Evolutionary conservation across 1,140 invertebrate genomes (phyloP).

Genomic region (Portunus trituberculatus): DNA sequence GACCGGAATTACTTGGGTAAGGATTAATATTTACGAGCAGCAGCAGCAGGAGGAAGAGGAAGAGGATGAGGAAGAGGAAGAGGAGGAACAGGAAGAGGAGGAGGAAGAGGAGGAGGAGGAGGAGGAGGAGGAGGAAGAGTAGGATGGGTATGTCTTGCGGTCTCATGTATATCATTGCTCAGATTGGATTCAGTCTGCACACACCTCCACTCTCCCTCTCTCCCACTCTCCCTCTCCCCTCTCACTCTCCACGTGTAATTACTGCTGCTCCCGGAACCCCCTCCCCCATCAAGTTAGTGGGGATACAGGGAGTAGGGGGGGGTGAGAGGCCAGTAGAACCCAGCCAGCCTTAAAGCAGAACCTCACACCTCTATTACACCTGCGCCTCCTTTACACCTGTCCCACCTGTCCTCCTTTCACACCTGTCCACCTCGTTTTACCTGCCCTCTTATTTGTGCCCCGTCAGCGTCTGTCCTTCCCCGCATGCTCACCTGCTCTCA

Average conservation of each 20-base stretch:
- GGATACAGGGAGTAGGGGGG: too few relatives aligned
- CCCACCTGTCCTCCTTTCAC: background rate
- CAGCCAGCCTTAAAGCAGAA: background rate
- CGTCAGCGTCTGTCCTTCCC: background rate
- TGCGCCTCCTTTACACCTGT: background rate
- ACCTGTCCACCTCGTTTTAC: background rate
- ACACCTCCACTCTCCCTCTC: background rate
- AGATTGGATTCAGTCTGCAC: background rate
- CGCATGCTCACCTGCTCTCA: background rate
- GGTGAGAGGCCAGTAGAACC: background rate
- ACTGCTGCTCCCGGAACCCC: background rate
- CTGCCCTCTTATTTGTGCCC: background rate
- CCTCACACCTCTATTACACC: background rate
- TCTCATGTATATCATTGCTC: background rate
- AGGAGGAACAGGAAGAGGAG: background rate
- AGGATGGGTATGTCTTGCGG: background rate
- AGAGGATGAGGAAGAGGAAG: background rate
- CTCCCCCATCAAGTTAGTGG: too few relatives aligned
- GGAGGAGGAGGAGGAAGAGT: too few relatives aligned
- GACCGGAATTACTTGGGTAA: background rate
- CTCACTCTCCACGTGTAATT: background rate
- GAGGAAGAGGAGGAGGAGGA: background rate
- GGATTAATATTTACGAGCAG: too few relatives aligned
- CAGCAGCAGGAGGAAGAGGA: background rate
- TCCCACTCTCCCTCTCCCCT: background rate